Conservation (phyloP, 2,113 vertebrate species). For the Scomber scombrus region DNA sequence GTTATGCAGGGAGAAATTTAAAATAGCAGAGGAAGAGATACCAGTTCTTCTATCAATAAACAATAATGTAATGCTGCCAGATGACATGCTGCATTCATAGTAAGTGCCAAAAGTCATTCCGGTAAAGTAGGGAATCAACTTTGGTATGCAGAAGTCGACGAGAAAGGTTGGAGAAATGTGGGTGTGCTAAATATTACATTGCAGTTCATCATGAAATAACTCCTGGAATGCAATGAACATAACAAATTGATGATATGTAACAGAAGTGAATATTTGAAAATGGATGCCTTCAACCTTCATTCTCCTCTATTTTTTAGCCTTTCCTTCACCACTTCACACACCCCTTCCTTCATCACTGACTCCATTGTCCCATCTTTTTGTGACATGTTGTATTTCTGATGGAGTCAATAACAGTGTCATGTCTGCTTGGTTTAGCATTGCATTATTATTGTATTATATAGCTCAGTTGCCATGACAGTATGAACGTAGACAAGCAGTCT, state of each 20-base stretch:
- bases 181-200: slow-evolving; percentile 1
- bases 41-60: slow-evolving; percentile 4
- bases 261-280: background rate
- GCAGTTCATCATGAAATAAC: slow-evolving; percentile 1
- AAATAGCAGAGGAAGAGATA: background rate
- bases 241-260: slow-evolving; percentile 3
- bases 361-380: slow-evolving; percentile 41
- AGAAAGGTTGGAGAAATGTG: background rate
- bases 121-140: background rate
- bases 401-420: background rate
- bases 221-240: background rate
- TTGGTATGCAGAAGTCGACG: background rate
- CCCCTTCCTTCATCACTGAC: slow-evolving; percentile 28
- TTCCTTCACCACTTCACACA: background rate
- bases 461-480: background rate
- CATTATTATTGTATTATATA: background rate
- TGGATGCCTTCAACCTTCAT: background rate
- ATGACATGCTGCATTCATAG: background rate
- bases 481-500: too few species aligned
- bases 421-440: background rate
- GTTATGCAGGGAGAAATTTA: background rate
- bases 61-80: background rate
- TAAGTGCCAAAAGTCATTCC: slow-evolving; percentile 11
- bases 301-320: background rate
- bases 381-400: background rate